Conservation (phyloP, 2,113 vertebrate genomes). For the Zeus faber region DNA sequence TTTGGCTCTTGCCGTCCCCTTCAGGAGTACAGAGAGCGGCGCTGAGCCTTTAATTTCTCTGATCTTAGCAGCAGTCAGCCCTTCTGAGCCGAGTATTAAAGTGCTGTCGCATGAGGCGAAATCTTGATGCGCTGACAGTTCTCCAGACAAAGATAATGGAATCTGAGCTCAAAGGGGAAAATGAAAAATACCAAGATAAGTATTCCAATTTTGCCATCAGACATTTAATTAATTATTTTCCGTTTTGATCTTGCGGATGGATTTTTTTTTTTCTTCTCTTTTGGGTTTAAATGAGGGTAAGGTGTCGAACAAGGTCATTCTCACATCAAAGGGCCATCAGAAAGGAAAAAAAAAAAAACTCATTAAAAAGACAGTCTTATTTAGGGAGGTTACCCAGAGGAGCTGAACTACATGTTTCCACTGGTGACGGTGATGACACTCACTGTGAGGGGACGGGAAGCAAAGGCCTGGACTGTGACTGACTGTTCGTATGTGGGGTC, state of each 20-base stretch:
- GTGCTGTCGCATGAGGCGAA: slow-evolving; percentile 41
- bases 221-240: slow-evolving; percentile 73
- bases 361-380: slow-evolving; percentile 61
- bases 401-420: slow-evolving; percentile 53
- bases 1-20: slow-evolving; percentile 28
- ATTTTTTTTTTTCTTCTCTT: too few relatives aligned
- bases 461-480: too few relatives aligned
- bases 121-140: slow-evolving; percentile 58
- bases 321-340: slow-evolving; percentile 45
- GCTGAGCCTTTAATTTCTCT: slow-evolving; percentile 54
- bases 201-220: slow-evolving; percentile 62
- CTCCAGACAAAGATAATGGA: slow-evolving; percentile 64
- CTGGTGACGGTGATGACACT: slow-evolving; percentile 40
- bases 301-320: slow-evolving; percentile 65
- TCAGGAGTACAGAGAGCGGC: slow-evolving; percentile 10
- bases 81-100: slow-evolving; percentile 40
- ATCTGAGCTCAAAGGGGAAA: slow-evolving; percentile 57
- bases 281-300: slow-evolving; percentile 58
- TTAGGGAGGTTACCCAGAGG: slow-evolving; percentile 54
- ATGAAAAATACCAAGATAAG: slow-evolving; percentile 61
- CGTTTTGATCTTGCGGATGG: too few relatives aligned
- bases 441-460: slow-evolving; percentile 16
- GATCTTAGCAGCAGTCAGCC: slow-evolving; percentile 28
- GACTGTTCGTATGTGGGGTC: too few relatives aligned
- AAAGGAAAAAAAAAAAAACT: slow-evolving; percentile 47